Evolutionary conservation across 1,140 invertebrate genomes (phyloP).

Genomic region (Microvelia longipes): DNA sequence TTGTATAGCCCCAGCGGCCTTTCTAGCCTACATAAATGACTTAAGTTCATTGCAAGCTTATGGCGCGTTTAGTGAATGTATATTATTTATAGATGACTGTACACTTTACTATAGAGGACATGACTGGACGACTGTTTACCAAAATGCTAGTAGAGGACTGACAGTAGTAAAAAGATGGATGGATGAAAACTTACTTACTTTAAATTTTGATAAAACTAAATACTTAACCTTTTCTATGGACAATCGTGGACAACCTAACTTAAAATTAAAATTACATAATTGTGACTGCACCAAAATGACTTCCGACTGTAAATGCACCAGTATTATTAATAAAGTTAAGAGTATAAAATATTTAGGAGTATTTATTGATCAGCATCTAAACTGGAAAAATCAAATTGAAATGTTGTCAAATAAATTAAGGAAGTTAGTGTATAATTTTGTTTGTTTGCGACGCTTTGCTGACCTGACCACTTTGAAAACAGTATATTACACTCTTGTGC

Average conservation of each 20-base stretch:
- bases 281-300: neutral
- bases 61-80: neutral
- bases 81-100: neutral
- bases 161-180: neutral
- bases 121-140: neutral
- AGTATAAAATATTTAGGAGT: neutral
- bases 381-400: neutral
- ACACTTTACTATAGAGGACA: neutral
- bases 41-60: neutral
- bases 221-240: neutral
- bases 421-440: neutral
- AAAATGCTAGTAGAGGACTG: neutral
- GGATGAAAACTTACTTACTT: neutral
- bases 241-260: neutral
- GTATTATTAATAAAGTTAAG: neutral
- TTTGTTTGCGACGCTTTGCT: neutral
- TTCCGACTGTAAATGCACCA: neutral
- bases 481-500: neutral
- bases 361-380: neutral
- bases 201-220: neutral
- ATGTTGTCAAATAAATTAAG: neutral
- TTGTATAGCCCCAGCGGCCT: neutral
- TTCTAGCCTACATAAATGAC: neutral
- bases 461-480: neutral
- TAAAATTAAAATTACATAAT: neutral